Conservation (phyloP, 2,888 invertebrate species). For the Drosophila colorata region DNA sequence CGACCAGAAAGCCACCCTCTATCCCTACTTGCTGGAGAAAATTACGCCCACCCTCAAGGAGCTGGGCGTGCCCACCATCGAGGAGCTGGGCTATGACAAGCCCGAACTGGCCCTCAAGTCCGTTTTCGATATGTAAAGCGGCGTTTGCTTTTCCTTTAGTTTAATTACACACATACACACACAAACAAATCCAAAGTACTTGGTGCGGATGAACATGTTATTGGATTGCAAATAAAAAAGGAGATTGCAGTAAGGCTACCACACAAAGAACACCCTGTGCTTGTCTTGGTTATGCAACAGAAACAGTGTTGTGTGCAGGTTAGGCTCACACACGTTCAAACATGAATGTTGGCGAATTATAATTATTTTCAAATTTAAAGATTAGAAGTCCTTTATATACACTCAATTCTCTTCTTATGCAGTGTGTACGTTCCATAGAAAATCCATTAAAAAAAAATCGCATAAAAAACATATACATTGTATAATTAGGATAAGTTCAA, state of each 20-base stretch:
- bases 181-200: conserved; percentile 51
- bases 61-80: conserved; percentile 96
- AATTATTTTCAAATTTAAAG: too few species aligned
- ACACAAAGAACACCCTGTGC: conserved; percentile 32
- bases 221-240: conserved; percentile 74
- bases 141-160: conserved; percentile 51
- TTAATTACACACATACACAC: conserved; percentile 54
- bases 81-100: conserved; percentile 98
- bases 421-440: too few species aligned
- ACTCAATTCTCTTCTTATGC: too few species aligned
- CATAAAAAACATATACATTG: too few species aligned
- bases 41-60: conserved; percentile 96
- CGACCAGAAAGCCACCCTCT: conserved; percentile 90
- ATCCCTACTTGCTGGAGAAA: conserved; percentile 95
- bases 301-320: conserved; percentile 38
- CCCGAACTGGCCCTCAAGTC: conserved; percentile 95
- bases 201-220: conserved; percentile 68
- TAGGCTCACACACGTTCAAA: conserved; percentile 45
- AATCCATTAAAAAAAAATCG: too few species aligned
- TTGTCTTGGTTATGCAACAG: conserved; percentile 57
- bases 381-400: too few species aligned
- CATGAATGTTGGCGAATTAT: conserved; percentile 23
- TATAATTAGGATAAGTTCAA: too few species aligned
- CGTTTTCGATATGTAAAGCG: conserved; percentile 87
- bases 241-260: conserved; percentile 75